Conservation (phyloP, 2,797 vertebrate species). For the Balearica regulorum region DNA sequence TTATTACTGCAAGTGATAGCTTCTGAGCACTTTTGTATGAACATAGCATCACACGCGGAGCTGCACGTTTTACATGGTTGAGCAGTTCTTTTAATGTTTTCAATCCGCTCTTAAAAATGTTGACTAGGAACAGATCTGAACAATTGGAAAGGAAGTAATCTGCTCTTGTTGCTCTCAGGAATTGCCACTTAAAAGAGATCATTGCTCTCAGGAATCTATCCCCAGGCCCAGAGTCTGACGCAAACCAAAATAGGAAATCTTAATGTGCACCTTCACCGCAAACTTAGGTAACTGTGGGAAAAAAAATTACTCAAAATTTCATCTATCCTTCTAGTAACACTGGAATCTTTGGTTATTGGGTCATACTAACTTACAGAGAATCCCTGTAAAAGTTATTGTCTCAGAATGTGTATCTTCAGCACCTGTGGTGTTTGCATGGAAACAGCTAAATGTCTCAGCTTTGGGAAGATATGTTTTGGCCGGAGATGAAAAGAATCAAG, state of each 20-base stretch:
- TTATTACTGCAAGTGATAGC: background rate
- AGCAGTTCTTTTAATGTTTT: conserved; percentile 17
- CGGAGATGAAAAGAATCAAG: background rate
- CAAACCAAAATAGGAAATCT: background rate
- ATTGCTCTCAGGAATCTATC: background rate
- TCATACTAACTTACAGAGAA: background rate
- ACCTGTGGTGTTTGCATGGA: background rate
- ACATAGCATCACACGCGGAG: background rate
- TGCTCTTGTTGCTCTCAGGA: background rate
- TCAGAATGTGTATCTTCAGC: background rate
- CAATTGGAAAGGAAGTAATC: background rate
- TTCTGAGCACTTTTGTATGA: background rate
- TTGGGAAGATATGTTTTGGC: background rate
- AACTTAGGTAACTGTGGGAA: background rate
- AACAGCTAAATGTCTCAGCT: background rate
- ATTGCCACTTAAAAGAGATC: background rate
- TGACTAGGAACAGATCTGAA: background rate
- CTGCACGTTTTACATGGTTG: background rate
- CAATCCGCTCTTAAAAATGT: background rate
- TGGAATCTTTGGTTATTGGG: background rate
- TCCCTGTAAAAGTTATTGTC: background rate
- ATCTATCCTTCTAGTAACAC: background rate
- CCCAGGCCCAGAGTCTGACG: background rate
- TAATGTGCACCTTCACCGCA: background rate
- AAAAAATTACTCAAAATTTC: background rate